phyloP scores from a whole-genome alignment of 2,797 vertebrate genomes.

The Acestrorhynchus altus region DNA sequence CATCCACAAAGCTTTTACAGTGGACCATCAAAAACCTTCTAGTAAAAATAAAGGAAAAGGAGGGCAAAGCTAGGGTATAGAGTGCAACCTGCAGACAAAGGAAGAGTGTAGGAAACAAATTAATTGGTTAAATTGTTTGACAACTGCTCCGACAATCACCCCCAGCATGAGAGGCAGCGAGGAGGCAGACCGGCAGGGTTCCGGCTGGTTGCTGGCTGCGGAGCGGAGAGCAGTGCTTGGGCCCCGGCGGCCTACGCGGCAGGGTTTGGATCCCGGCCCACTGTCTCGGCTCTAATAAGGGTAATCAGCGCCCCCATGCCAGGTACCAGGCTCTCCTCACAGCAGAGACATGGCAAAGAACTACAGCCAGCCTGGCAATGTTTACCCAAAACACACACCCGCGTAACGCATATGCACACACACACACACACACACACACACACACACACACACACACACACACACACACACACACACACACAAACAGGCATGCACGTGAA shows the following conservation, averaged over 20 bases:
- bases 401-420: conserved; percentile 33
- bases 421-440: conserved; percentile 33
- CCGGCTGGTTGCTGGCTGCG: conserved; percentile 83
- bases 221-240: conserved; percentile 74
- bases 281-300: conserved; percentile 96
- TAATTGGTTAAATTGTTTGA: conserved; percentile 87
- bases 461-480: background rate
- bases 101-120: conserved; percentile 64
- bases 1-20: background rate
- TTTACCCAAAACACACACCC: conserved; percentile 83
- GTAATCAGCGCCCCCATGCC: conserved; percentile 96
- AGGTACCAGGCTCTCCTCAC: conserved; percentile 89
- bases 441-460: conserved; percentile 18
- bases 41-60: background rate
- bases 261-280: conserved; percentile 95
- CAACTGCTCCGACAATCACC: conserved; percentile 92
- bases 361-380: conserved; percentile 76
- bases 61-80: background rate
- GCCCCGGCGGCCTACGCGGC: conserved; percentile 87
- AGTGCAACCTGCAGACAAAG: conserved; percentile 18
- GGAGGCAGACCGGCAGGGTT: conserved; percentile 74
- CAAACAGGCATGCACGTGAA: background rate
- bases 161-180: conserved; percentile 82
- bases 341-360: conserved; percentile 91
- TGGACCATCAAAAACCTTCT: background rate